Evolutionary conservation across 2,888 invertebrate species (phyloP).

Genomic region (Luffia ferchaultella): DNA sequence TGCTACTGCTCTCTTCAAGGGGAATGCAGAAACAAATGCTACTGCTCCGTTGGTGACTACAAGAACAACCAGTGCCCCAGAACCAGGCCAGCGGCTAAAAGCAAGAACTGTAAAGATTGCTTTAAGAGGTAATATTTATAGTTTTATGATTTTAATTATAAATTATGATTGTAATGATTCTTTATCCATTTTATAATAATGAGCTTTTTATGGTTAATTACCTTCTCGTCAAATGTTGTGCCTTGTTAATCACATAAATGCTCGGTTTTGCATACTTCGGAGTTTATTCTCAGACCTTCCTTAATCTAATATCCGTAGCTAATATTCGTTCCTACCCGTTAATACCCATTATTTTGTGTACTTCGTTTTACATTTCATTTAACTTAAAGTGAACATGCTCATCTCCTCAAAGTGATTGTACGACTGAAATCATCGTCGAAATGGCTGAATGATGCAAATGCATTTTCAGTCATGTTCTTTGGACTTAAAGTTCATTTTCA

Average conservation of each 20-base stretch:
- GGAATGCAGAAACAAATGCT: slow-evolving; percentile 67
- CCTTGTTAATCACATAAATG: too few relatives aligned
- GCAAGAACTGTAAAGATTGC: slow-evolving; percentile 51
- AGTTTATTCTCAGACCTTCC: too few relatives aligned
- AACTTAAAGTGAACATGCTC: slow-evolving; percentile 35
- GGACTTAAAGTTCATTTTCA: too few relatives aligned
- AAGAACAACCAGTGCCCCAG: slow-evolving; percentile 45
- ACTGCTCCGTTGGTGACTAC: slow-evolving; percentile 65
- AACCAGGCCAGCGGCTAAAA: slow-evolving; percentile 34
- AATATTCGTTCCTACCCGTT: background rate
- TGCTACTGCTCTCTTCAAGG: slow-evolving; percentile 84
- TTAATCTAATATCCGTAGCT: background rate
- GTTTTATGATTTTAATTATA: too few relatives aligned
- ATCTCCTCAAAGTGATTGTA: slow-evolving; percentile 34
- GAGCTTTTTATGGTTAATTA: too few relatives aligned
- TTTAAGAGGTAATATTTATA: slow-evolving; percentile 38
- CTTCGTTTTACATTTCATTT: slow-evolving; percentile 40
- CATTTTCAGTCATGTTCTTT: too few relatives aligned
- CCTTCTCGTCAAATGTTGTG: too few relatives aligned
- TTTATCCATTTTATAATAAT: too few relatives aligned
- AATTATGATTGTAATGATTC: too few relatives aligned
- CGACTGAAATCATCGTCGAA: slow-evolving; percentile 40
- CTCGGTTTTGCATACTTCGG: too few relatives aligned
- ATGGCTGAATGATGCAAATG: too few relatives aligned
- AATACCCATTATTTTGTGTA: slow-evolving; percentile 32